phyloP scores from a whole-genome alignment of 2,888 invertebrate genomes.

The Dione vanillae region DNA sequence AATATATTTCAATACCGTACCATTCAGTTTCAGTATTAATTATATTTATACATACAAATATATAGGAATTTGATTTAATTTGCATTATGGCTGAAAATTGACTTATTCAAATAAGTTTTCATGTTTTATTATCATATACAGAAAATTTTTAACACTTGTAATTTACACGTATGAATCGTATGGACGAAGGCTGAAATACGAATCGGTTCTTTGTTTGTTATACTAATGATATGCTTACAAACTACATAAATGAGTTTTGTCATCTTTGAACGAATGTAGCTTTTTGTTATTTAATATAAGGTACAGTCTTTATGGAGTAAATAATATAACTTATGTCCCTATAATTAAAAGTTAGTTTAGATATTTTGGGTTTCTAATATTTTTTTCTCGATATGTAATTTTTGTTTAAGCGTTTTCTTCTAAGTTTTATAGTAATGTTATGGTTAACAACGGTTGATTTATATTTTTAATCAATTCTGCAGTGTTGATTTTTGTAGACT shows the following conservation, averaged over 20 bases:
- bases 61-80: neutral
- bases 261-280: neutral
- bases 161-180: conserved; percentile 4
- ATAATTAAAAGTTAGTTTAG: too few species aligned
- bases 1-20: too few species aligned
- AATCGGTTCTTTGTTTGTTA: conserved; percentile 8
- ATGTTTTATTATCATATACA: neutral
- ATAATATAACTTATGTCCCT: too few species aligned
- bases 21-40: neutral
- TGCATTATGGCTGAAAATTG: neutral
- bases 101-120: conserved; percentile 1
- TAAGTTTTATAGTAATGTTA: too few species aligned
- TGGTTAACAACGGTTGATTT: too few species aligned
- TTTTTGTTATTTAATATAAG: neutral
- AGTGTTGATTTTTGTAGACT: too few species aligned
- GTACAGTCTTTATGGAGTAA: too few species aligned
- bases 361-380: too few species aligned
- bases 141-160: conserved; percentile 9
- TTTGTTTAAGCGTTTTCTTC: too few species aligned
- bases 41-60: neutral
- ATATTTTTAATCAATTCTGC: too few species aligned
- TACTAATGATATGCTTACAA: neutral
- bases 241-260: neutral
- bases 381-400: too few species aligned
- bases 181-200: conserved; percentile 5